Percentiles rank a stretch among this genome's conserved stretches.
Evolutionary conservation across 2,113 vertebrate species (phyloP).

Genomic region (Muscicapa adusta): DNA sequence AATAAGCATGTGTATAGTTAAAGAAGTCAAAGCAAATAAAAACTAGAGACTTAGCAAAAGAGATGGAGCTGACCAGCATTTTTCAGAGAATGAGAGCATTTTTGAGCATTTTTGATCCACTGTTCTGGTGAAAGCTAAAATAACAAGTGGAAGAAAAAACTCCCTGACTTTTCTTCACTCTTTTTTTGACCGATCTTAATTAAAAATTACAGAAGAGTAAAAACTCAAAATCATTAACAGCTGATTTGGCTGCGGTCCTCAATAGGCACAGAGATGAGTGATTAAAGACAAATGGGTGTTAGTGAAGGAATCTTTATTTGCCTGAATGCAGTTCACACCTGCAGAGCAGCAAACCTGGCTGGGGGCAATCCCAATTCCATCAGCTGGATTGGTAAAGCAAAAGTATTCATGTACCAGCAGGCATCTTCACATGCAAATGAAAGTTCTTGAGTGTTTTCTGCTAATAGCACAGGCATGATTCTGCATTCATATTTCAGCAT

Average conservation of each 20-base stretch:
- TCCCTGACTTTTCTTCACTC: neutral
- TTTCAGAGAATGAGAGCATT: neutral
- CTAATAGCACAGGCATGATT: neutral
- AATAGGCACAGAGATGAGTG: neutral
- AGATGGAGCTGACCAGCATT: neutral
- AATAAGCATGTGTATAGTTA: neutral
- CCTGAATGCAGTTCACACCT: neutral
- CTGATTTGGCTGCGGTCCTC: neutral
- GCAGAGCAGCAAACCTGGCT: neutral
- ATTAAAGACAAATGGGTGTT: neutral
- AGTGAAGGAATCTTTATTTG: neutral
- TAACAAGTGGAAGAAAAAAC: neutral
- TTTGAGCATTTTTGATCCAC: neutral
- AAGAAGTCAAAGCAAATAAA: neutral
- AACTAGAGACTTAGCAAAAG: neutral
- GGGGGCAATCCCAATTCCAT: neutral
- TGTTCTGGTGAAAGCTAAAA: neutral
- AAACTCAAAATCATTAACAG: neutral
- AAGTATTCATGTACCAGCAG: neutral
- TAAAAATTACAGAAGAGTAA: neutral
- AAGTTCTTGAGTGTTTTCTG: neutral
- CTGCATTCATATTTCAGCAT: neutral
- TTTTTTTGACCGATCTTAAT: neutral
- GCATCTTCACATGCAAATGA: neutral
- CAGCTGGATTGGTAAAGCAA: neutral